These are phyloP conservation scores for Cephus runcator DNA, from an alignment of 2,888 invertebrate species.

Conservation along the genomic window DNA sequence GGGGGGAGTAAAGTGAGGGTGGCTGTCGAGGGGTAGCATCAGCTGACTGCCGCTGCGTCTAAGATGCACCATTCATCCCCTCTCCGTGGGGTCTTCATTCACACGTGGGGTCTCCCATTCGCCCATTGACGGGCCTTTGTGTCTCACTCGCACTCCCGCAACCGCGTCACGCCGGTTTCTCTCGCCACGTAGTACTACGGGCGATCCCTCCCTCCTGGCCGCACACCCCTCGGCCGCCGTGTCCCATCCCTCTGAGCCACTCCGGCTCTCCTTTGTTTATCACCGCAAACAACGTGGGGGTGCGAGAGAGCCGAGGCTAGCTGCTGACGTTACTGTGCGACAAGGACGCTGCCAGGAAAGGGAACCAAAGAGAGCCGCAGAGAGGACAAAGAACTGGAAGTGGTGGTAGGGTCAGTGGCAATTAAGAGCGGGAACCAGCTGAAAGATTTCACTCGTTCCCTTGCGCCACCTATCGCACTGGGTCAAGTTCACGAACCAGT, in stretches of 20 bases:
- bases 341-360: constrained; percentile 4
- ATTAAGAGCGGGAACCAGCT: constrained; percentile 43
- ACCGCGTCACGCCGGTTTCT: constrained; percentile 5
- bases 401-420: constrained; percentile 38
- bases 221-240: constrained; percentile 9
- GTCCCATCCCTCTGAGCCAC: constrained; percentile 5
- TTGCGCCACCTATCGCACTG: constrained; percentile 31
- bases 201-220: constrained; percentile 5
- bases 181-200: constrained; percentile 16
- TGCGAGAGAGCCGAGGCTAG: constrained; percentile 1
- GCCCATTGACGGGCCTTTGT: constrained; percentile 48
- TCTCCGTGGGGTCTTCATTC: constrained; percentile 44
- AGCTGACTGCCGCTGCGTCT: constrained; percentile 32
- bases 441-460: constrained; percentile 53
- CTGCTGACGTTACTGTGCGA: not conserved
- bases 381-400: constrained; percentile 7
- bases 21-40: constrained; percentile 2
- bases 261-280: constrained; percentile 29
- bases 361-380: constrained; percentile 6
- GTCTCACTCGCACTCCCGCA: constrained; percentile 11
- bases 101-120: constrained; percentile 42
- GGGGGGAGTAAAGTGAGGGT: not conserved
- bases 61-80: constrained; percentile 50
- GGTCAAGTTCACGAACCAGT: constrained; percentile 52
- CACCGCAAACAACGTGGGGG: constrained; percentile 24